Evolutionary conservation across 2,113 vertebrate genomes (phyloP).

Genomic region (Lates calcarifer): DNA sequence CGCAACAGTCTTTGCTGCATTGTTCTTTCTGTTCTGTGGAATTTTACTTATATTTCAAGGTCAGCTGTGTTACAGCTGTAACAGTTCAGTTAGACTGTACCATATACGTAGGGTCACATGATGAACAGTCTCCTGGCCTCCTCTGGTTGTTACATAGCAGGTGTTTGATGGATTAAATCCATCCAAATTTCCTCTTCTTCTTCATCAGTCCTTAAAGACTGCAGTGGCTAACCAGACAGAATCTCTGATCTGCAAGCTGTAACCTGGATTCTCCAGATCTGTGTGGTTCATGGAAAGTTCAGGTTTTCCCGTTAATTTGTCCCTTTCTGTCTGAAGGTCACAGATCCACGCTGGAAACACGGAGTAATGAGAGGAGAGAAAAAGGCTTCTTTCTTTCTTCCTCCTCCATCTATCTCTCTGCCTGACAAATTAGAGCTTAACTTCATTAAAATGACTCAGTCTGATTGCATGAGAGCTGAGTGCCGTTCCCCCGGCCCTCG

Average conservation of each 20-base stretch:
- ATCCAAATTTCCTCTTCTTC: too few species aligned
- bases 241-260: background rate
- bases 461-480: conserved; percentile 19
- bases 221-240: background rate
- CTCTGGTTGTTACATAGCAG: too few species aligned
- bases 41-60: too few species aligned
- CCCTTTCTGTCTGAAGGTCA: conserved; percentile 49
- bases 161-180: too few species aligned
- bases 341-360: conserved; percentile 20
- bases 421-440: conserved; percentile 53
- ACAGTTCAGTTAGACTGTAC: too few species aligned
- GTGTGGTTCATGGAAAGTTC: conserved; percentile 51
- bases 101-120: too few species aligned
- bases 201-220: too few species aligned
- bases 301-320: conserved; percentile 15
- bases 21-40: too few species aligned
- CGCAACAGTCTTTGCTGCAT: too few species aligned
- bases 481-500: background rate
- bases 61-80: too few species aligned
- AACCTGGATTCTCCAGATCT: background rate
- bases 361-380: conserved; percentile 24
- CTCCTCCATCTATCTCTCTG: conserved; percentile 1
- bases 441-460: conserved; percentile 62
- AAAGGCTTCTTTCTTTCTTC: conserved; percentile 23
- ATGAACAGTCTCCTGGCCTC: too few species aligned